Evolutionary conservation across 2,888 invertebrate genomes (phyloP).

Genomic region (Tetragonisca angustula): DNA sequence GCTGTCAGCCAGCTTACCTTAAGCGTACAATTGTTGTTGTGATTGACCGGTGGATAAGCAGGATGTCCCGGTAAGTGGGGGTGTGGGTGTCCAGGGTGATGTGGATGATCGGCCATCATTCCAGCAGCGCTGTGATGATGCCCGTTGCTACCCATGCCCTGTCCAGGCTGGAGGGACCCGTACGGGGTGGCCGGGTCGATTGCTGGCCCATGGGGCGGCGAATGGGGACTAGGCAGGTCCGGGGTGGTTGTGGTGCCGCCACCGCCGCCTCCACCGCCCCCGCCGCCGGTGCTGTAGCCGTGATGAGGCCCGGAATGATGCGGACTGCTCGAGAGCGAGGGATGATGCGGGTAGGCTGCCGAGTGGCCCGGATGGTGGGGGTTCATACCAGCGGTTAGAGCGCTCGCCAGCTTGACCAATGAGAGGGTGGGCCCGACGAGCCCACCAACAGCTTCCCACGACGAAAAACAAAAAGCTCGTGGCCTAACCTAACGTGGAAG

Average conservation of each 20-base stretch:
- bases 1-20: constrained; percentile 74
- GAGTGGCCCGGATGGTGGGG: constrained; percentile 89
- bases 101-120: constrained; percentile 83
- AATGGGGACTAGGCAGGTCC: constrained; percentile 83
- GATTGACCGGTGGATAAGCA: constrained; percentile 82
- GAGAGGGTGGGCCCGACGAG: constrained; percentile 83
- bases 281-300: constrained; percentile 81
- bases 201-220: constrained; percentile 80
- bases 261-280: constrained; percentile 78
- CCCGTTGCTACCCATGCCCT: constrained; percentile 81
- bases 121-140: constrained; percentile 80
- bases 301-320: constrained; percentile 82
- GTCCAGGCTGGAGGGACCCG: constrained; percentile 75
- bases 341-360: constrained; percentile 85
- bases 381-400: constrained; percentile 94
- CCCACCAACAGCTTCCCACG: constrained; percentile 81
- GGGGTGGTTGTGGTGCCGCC: constrained; percentile 81
- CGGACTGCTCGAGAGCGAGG: constrained; percentile 85
- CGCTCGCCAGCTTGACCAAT: constrained; percentile 94
- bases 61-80: constrained; percentile 86
- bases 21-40: constrained; percentile 85
- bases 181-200: constrained; percentile 76
- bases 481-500: constrained; percentile 51
- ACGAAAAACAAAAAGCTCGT: constrained; percentile 70
- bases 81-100: constrained; percentile 85